Conservation (phyloP, 2,888 invertebrate genomes). For the Eudemis profundana region DNA sequence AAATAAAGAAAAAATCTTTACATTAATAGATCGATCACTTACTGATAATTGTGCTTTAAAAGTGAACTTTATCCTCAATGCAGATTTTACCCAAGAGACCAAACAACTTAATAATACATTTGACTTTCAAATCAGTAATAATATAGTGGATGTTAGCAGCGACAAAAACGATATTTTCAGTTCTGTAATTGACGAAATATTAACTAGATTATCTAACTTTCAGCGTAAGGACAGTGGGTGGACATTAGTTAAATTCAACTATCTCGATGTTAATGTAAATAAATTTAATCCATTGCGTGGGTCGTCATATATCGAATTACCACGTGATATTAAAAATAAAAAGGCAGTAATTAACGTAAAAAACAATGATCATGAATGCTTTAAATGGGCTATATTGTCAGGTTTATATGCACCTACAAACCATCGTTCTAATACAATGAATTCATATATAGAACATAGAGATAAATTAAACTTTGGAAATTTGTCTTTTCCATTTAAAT, state of each 20-base stretch:
- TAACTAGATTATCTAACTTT: no score
- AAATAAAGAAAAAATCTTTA: background rate
- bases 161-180: background rate
- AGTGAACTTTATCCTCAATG: background rate
- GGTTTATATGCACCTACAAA: constrained; percentile 5
- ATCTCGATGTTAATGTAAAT: constrained; percentile 6
- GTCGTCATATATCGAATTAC: no score
- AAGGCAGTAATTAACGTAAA: no score
- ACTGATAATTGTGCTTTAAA: background rate
- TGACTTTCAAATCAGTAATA: no score
- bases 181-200: background rate
- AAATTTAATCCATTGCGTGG: constrained; percentile 48
- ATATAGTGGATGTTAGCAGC: background rate
- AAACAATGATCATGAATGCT: no score
- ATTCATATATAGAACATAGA: background rate
- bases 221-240: no score
- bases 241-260: background rate
- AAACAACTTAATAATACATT: no score
- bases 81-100: background rate
- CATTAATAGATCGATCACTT: background rate
- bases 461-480: background rate
- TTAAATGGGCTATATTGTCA: no score
- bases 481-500: background rate
- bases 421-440: background rate
- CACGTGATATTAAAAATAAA: no score